Evolutionary conservation across 2,888 invertebrate species (phyloP), one percentile per base, ranked within the genome.

Genomic region (Formica aserva): DNA sequence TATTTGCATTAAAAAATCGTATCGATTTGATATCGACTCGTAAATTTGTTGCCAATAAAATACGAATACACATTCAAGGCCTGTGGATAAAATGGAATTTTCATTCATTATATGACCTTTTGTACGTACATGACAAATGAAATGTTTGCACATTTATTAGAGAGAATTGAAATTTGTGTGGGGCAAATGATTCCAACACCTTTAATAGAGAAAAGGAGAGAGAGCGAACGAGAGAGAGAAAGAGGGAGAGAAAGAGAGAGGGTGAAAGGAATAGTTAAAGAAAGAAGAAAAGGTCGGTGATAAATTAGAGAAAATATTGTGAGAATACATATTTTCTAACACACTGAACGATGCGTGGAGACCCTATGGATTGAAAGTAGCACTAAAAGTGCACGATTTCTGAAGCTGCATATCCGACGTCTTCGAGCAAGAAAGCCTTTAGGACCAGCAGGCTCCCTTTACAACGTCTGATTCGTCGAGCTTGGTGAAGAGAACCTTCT

Each of bases 91-190:
- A 62, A 78, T 69, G 60, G 32, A 76, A 69, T 81, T 81, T 29
- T 48, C 1, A 67, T 66, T 41, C 5, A 22, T 55, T 22, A 22
- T 22, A 57, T 38, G 69, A 83, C 65, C 45, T 77, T 89, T 89
- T 72, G 82, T 76, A 76, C 35, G 82, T 62, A 81, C 66, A 74
- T 81, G 85, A 85, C 55, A 32, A 67, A 80, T 76, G 60, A 76
- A 65, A 80, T 85, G 65, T 87, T 66, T 84, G 63, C 76, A 72
- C 75, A 80, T 86, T 82, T 84, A 85, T 86, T 85, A 86, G 88
- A 90, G 91, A 91, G 90, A 87, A 87, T 90, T 85, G 91, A 90
- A 90, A 91, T 90, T 90, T 90, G 91, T 63, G 78, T 88, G 82
- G 86, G 87, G 83, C 86, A 32, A 84, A 85, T 85, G 55, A 84